A percentile compares a stretch with the other conserved stretches of the same genome.
Evolutionary conservation across 2,113 vertebrate genomes (phyloP).

Genomic region (Macrotus californicus): DNA sequence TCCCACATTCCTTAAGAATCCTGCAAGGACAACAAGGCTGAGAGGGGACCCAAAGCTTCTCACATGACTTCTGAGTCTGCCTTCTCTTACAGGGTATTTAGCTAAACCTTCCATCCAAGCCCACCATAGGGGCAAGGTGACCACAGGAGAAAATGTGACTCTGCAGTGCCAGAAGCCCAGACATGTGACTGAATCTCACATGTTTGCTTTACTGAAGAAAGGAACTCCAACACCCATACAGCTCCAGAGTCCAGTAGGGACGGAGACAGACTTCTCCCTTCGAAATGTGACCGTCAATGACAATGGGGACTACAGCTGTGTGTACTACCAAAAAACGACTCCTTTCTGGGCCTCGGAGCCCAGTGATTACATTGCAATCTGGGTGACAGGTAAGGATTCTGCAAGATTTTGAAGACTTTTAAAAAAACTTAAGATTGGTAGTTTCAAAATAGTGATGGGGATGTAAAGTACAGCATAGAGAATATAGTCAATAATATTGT

Average conservation of each 20-base stretch:
- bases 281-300: fast-evolving
- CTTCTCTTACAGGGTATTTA: neutral
- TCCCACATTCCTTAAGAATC: neutral
- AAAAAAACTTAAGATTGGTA: no score
- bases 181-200: fast-evolving
- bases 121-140: neutral
- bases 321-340: fast-evolving
- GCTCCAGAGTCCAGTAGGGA: fast-evolving
- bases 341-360: neutral
- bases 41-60: neutral
- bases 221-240: fast-evolving
- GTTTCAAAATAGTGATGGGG: no score
- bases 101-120: neutral
- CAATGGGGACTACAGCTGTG: neutral
- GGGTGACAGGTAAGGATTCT: conserved; percentile 13
- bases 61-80: no score
- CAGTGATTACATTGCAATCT: neutral
- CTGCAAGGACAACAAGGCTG: neutral
- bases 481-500: no score
- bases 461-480: no score
- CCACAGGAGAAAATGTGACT: neutral
- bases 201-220: neutral
- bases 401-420: no score
- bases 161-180: neutral
- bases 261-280: neutral